Evolutionary conservation across 2,888 invertebrate species (phyloP).

Genomic region (Dryocosmus kuriphilus): DNA sequence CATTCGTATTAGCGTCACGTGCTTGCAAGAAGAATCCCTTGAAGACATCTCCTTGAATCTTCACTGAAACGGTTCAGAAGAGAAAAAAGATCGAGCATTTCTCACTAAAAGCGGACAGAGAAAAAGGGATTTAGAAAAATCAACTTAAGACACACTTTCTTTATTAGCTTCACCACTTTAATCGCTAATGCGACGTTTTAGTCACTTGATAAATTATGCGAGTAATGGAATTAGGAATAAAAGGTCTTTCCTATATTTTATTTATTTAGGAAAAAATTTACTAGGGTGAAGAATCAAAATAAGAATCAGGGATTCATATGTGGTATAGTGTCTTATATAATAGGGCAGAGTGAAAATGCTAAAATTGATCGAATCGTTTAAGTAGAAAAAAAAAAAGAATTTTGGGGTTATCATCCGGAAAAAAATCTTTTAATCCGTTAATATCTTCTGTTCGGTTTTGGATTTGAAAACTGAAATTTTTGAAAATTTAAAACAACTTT

Average conservation of each 20-base stretch:
- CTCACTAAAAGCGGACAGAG: neutral
- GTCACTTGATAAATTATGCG: neutral
- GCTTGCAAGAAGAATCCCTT: conserved; percentile 93
- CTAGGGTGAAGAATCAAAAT: no score
- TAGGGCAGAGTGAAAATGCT: no score
- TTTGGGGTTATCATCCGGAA: no score
- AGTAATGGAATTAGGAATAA: neutral
- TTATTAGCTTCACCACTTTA: neutral
- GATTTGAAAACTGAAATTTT: no score
- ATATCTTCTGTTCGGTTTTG: no score
- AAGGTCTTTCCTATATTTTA: neutral
- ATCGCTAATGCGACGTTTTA: neutral
- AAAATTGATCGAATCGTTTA: no score
- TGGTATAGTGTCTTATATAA: no score
- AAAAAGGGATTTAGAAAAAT: neutral
- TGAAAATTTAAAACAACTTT: no score
- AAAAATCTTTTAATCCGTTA: no score
- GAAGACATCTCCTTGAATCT: conserved; percentile 82
- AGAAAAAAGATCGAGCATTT: conserved; percentile 35
- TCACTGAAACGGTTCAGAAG: conserved; percentile 77
- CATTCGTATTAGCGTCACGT: conserved; percentile 84
- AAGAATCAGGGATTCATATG: no score
- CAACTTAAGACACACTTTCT: neutral
- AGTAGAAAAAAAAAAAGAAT: no score
- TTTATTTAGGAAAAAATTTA: no score